These are phyloP conservation scores for Anser brachyrhynchus DNA, from an alignment of 2,113 vertebrate species.

Conservation along the genomic window DNA sequence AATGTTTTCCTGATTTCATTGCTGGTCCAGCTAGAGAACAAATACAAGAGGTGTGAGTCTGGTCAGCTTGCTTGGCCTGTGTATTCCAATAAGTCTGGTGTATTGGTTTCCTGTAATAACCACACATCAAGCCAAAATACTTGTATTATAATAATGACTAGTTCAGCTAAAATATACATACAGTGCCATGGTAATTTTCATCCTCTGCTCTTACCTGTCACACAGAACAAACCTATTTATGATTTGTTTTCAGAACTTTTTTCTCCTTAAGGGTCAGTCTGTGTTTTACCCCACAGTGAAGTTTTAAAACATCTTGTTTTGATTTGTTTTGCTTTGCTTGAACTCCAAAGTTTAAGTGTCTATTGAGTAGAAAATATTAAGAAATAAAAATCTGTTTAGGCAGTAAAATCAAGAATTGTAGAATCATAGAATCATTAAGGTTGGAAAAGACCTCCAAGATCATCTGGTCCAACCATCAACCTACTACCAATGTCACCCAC, in stretches of 20 bases:
- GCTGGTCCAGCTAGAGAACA: neutral
- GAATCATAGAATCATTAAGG: no score
- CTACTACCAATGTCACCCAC: no score
- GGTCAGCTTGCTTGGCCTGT: neutral
- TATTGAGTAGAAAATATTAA: fast-evolving
- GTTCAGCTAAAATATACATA: neutral
- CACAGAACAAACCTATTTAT: neutral
- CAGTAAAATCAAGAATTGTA: neutral
- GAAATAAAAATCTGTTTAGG: neutral
- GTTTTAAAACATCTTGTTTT: neutral
- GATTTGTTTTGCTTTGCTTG: neutral
- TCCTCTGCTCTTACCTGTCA: neutral
- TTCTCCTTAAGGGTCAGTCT: neutral
- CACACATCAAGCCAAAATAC: neutral
- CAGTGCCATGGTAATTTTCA: neutral
- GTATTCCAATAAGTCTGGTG: neutral
- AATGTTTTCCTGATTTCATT: neutral
- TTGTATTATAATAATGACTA: neutral
- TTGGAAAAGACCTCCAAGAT: no score
- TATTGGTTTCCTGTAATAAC: neutral
- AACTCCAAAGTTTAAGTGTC: neutral
- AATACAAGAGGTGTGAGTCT: no score
- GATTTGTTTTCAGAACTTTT: neutral
- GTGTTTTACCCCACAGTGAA: neutral
- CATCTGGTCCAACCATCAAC: no score